A percentile compares a stretch with the other conserved stretches of the same genome.
Evolutionary conservation across 2,113 vertebrate species (phyloP).

Genomic region (Tragelaphus scriptus): DNA sequence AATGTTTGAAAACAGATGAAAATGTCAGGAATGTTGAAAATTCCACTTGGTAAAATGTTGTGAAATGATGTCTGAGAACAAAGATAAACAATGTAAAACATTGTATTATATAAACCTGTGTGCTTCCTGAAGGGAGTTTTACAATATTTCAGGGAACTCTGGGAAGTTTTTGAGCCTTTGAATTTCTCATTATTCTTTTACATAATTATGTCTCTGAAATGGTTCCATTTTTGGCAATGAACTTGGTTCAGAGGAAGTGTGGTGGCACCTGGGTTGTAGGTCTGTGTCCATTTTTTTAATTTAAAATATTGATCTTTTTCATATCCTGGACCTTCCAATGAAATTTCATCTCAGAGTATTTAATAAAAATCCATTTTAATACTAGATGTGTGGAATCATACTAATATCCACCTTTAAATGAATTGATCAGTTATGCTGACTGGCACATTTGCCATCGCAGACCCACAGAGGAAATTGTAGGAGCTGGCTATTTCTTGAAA

Average conservation of each 20-base stretch:
- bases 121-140: neutral
- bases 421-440: neutral
- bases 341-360: neutral
- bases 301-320: slow-evolving; percentile 4
- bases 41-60: neutral
- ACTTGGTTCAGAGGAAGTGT: neutral
- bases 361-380: neutral
- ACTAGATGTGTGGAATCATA: neutral
- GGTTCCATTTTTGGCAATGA: neutral
- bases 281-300: neutral
- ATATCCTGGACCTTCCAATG: neutral
- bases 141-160: neutral
- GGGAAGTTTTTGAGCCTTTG: neutral
- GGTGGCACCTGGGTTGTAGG: neutral
- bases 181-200: neutral
- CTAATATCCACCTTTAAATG: neutral
- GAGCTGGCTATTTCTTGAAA: neutral
- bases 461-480: neutral
- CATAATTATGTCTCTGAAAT: neutral
- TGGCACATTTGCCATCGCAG: neutral
- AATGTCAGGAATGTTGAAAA: neutral
- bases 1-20: neutral
- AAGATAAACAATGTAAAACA: neutral
- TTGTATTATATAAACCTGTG: neutral
- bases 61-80: neutral